phyloP scores from a whole-genome alignment of 2,113 vertebrate genomes.

The Hemibagrus wyckioides region DNA sequence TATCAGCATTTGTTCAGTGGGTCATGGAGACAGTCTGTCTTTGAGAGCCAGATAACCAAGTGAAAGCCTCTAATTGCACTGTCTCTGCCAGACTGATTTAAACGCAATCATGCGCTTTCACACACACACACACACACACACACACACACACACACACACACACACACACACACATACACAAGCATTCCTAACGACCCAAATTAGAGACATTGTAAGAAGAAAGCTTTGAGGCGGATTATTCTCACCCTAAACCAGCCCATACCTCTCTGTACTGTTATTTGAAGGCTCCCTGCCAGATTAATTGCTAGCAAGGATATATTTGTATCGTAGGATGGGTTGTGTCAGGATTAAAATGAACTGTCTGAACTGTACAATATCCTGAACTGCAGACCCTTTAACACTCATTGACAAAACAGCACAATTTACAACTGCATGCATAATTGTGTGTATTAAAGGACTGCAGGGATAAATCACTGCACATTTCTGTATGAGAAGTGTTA shows the following conservation, averaged over 20 bases:
- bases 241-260: conserved; percentile 29
- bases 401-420: conserved; percentile 39
- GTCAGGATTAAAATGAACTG: conserved; percentile 22
- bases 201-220: conserved; percentile 62
- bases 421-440: conserved; percentile 36
- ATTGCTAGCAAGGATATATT: conserved; percentile 37
- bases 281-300: conserved; percentile 27
- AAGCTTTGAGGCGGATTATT: conserved; percentile 53
- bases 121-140: conserved; percentile 23
- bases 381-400: neutral
- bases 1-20: conserved; percentile 70
- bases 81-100: conserved; percentile 60
- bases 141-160: conserved; percentile 43
- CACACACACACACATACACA: conserved; percentile 53
- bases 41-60: conserved; percentile 56
- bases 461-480: conserved; percentile 24
- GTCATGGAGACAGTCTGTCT: conserved; percentile 66
- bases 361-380: neutral
- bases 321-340: neutral
- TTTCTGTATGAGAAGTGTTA: conserved; percentile 56
- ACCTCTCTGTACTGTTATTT: conserved; percentile 33
- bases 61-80: conserved; percentile 60
- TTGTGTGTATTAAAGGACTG: conserved; percentile 30
- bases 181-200: conserved; percentile 60
- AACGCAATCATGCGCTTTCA: conserved; percentile 52